phyloP scores from a whole-genome alignment of 2,797 vertebrate species.

The Sphenopsis melanotis region DNA sequence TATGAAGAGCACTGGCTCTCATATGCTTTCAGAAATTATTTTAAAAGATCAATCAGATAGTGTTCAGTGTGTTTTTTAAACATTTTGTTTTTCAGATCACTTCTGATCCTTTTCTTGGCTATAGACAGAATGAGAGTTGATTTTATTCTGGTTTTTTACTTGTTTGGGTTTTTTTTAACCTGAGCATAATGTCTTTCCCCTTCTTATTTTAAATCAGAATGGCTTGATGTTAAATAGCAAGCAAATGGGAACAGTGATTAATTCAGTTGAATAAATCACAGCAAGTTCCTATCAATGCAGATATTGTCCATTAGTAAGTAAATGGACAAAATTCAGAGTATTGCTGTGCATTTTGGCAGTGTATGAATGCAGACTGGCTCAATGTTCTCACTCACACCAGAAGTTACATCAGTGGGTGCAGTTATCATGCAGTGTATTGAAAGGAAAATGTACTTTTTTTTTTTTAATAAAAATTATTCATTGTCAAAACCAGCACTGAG shows the following conservation, averaged over 20 bases:
- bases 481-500: background rate
- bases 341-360: background rate
- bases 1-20: background rate
- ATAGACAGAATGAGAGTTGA: background rate
- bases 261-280: background rate
- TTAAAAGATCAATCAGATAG: background rate
- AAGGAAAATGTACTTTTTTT: background rate
- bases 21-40: background rate
- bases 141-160: fast-evolving
- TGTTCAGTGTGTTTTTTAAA: background rate
- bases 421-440: background rate
- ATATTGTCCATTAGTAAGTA: background rate
- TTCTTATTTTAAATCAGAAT: background rate
- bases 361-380: background rate
- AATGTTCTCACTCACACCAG: background rate
- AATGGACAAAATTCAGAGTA: background rate
- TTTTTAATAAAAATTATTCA: background rate
- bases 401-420: background rate
- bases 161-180: background rate
- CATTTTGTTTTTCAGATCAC: background rate
- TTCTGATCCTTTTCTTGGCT: background rate
- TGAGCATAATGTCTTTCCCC: background rate
- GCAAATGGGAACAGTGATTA: background rate
- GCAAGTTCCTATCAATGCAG: background rate
- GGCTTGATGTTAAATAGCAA: background rate